Conservation (phyloP, 2,888 invertebrate species). For the Amphipyra tragopoginis region DNA sequence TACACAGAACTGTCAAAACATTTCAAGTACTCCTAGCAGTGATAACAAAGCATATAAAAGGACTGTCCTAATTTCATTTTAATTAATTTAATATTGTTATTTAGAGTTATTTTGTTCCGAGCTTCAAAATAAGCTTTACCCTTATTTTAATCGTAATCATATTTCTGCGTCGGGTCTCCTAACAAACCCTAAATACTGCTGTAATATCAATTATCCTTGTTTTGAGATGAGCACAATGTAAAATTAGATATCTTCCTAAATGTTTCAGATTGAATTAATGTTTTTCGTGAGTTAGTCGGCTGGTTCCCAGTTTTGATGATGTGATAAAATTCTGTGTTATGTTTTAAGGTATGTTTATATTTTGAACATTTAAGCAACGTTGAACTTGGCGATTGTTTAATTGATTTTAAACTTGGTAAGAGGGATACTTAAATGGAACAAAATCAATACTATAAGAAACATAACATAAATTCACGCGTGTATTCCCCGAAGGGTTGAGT, state of each 20-base stretch:
- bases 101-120: slow-evolving; percentile 30
- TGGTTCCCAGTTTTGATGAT: too few species aligned
- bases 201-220: slow-evolving; percentile 27
- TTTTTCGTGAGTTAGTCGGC: neutral
- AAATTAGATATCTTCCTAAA: slow-evolving; percentile 1
- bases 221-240: neutral
- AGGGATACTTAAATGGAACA: too few species aligned
- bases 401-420: too few species aligned
- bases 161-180: slow-evolving; percentile 42
- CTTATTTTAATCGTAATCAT: slow-evolving; percentile 42
- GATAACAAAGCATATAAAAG: slow-evolving; percentile 14
- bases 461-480: too few species aligned
- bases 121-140: slow-evolving; percentile 32
- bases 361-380: too few species aligned
- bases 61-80: slow-evolving; percentile 30
- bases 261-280: neutral
- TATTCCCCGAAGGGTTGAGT: too few species aligned
- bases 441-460: too few species aligned
- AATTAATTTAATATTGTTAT: slow-evolving; percentile 38
- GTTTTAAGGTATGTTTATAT: too few species aligned
- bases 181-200: slow-evolving; percentile 11
- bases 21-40: slow-evolving; percentile 2
- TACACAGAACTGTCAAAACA: neutral
- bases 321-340: too few species aligned
- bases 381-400: too few species aligned